phyloP scores from a whole-genome alignment of 2,113 vertebrate species.

The Pristiophorus japonicus region DNA sequence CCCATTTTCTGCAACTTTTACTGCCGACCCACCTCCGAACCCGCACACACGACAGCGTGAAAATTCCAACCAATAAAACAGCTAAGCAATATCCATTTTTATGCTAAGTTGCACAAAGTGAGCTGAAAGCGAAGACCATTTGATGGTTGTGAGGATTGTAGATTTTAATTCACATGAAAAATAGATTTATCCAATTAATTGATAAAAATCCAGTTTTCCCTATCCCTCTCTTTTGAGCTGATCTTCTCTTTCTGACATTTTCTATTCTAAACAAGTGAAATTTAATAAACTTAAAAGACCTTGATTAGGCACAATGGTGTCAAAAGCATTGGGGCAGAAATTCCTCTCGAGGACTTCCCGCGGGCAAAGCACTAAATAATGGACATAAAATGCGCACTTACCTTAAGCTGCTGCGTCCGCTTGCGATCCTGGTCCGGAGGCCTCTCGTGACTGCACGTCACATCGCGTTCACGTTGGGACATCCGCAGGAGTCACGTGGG shows the following conservation, averaged over 20 bases:
- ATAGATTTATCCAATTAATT: conserved; percentile 3
- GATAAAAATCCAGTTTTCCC: neutral
- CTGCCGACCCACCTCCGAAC: too few relatives aligned
- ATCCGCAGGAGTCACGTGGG: too few relatives aligned
- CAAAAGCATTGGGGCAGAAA: too few relatives aligned
- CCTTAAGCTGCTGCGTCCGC: too few relatives aligned
- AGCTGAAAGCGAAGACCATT: neutral
- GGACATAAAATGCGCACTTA: too few relatives aligned
- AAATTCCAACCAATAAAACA: neutral
- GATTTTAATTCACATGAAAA: neutral
- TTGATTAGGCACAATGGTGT: neutral
- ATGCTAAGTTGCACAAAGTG: neutral
- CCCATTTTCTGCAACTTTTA: too few relatives aligned
- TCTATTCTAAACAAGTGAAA: neutral
- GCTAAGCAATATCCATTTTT: neutral
- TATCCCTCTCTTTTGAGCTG: neutral
- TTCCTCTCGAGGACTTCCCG: too few relatives aligned
- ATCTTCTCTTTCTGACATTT: neutral
- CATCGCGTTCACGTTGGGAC: too few relatives aligned
- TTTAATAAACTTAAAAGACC: neutral
- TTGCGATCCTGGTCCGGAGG: too few relatives aligned
- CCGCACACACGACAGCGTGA: too few relatives aligned
- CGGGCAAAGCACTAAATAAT: too few relatives aligned
- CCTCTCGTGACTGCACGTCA: too few relatives aligned
- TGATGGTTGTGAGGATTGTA: neutral